phyloP scores from a whole-genome alignment of 1,140 invertebrate genomes.

The Melitaea cinxia region DNA sequence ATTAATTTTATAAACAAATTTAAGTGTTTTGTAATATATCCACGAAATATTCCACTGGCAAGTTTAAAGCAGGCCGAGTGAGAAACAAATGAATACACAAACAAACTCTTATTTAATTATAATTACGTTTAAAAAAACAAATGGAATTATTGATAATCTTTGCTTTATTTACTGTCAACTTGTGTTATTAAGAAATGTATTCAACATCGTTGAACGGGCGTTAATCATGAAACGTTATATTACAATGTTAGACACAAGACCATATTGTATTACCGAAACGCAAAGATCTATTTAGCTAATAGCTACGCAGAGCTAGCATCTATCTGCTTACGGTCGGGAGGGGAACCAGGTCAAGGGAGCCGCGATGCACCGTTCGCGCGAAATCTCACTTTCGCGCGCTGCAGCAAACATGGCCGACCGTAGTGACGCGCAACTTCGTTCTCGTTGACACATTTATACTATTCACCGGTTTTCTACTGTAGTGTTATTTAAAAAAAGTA shows the following conservation, averaged over 20 bases:
- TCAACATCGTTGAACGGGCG: not conserved
- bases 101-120: too few relatives aligned
- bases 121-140: not conserved
- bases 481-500: conserved; percentile 6
- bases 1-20: too few relatives aligned
- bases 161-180: too few relatives aligned
- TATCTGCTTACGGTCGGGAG: conserved; percentile 41
- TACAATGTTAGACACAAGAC: not conserved
- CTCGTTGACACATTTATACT: conserved; percentile 59
- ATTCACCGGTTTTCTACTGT: conserved; percentile 50
- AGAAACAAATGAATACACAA: not conserved
- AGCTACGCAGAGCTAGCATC: conserved; percentile 28
- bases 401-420: conserved; percentile 67
- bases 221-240: not conserved
- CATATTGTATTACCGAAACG: not conserved
- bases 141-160: too few relatives aligned
- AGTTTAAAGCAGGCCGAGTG: not conserved
- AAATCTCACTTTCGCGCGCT: conserved; percentile 80
- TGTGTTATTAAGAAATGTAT: too few relatives aligned
- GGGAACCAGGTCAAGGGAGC: conserved; percentile 75
- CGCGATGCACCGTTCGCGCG: conserved; percentile 75
- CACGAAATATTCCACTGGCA: conserved; percentile 35
- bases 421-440: conserved; percentile 62
- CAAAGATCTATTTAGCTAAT: conserved; percentile 14
- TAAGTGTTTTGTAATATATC: conserved; percentile 33